Percentiles rank a stretch among this genome's conserved stretches.
These are phyloP conservation scores for Chymomyza amoena DNA, from an alignment of 2,888 invertebrate genomes.

Conservation along the genomic window DNA sequence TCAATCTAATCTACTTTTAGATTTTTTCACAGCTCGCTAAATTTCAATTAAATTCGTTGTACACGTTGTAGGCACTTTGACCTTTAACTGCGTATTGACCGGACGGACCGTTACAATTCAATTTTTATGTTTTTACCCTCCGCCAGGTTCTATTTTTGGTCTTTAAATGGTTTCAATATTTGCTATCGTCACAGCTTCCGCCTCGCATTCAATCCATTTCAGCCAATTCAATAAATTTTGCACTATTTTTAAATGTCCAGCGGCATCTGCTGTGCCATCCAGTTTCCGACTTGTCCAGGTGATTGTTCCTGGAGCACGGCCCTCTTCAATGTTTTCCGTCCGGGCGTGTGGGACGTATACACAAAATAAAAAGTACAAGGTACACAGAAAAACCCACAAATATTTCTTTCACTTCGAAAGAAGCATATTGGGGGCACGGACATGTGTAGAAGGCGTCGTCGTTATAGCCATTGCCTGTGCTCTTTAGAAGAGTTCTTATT, in stretches of 20 bases:
- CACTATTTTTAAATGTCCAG: conserved; percentile 13
- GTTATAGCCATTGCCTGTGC: neutral
- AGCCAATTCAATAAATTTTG: conserved; percentile 39
- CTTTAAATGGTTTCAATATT: neutral
- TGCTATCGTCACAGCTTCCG: neutral
- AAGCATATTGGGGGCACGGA: neutral
- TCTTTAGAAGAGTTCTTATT: conserved; percentile 33
- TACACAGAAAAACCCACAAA: conserved; percentile 45
- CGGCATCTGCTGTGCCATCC: neutral
- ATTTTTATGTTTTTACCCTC: neutral
- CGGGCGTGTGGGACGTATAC: conserved; percentile 14
- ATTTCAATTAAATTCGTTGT: no score
- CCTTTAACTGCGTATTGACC: neutral
- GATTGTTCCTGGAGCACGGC: neutral
- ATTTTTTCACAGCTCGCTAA: no score
- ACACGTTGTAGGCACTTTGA: neutral
- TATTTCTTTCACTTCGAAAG: conserved; percentile 31
- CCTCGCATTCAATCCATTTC: conserved; percentile 15
- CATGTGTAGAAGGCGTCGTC: neutral
- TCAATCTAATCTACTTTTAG: no score
- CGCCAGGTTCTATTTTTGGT: neutral
- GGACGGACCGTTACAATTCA: neutral
- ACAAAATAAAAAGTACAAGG: conserved; percentile 31
- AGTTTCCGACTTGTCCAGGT: neutral
- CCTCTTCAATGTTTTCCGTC: neutral